Percentiles rank a stretch among this genome's conserved stretches.
phyloP scores from a whole-genome alignment of 1,140 invertebrate genomes.

The Trissolcus basalis region DNA sequence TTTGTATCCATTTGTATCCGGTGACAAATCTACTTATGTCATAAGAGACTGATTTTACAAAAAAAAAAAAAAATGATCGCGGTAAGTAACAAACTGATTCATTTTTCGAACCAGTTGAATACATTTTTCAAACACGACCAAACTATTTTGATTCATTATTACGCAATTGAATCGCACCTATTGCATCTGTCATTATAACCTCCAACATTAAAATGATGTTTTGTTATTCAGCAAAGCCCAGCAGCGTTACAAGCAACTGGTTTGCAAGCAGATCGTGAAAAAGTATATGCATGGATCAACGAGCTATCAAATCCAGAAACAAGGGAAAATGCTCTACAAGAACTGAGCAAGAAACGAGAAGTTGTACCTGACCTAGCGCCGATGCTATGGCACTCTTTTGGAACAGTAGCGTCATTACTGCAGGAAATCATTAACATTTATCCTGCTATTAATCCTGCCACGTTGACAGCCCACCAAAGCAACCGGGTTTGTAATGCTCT shows the following conservation, averaged over 20 bases:
- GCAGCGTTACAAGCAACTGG: constrained; percentile 74
- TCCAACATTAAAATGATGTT: not conserved
- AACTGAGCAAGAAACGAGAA: constrained; percentile 98
- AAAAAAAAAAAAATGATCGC: too few species aligned
- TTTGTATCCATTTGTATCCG: too few species aligned
- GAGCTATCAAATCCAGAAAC: constrained; percentile 96
- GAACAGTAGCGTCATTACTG: constrained; percentile 95
- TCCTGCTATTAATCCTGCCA: constrained; percentile 97
- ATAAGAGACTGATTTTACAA: too few species aligned
- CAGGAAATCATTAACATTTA: constrained; percentile 98
- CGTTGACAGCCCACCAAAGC: constrained; percentile 93
- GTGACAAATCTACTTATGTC: too few species aligned
- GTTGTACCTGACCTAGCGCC: constrained; percentile 96
- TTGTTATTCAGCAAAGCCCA: constrained; percentile 78
- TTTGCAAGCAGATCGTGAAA: constrained; percentile 82
- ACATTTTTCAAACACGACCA: too few species aligned
- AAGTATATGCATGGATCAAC: constrained; percentile 95
- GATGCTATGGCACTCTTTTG: constrained; percentile 99
- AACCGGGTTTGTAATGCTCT: constrained; percentile 99
- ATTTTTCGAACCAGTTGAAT: too few species aligned
- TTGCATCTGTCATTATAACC: too few species aligned
- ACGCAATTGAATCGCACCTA: too few species aligned
- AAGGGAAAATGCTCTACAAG: constrained; percentile 95
- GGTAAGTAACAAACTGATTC: too few species aligned
- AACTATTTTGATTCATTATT: too few species aligned